A percentile compares a stretch with the other conserved stretches of the same genome.
These are phyloP conservation scores for Drosophila anomalipes DNA, from an alignment of 2,888 invertebrate species.

Conservation along the genomic window DNA sequence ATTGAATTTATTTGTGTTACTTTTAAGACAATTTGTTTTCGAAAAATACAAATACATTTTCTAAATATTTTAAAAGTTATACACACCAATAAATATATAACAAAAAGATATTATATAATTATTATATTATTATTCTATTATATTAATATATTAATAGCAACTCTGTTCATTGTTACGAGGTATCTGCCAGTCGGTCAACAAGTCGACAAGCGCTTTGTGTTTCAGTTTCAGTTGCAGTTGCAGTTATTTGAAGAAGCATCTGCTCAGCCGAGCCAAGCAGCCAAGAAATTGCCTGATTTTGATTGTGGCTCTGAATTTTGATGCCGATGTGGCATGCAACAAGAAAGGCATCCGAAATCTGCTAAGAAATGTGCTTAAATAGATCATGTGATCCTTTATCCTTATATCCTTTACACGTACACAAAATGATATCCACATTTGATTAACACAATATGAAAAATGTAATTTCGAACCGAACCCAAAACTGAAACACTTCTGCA, in stretches of 20 bases:
- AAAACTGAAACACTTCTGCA: background rate
- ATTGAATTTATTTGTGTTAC: background rate
- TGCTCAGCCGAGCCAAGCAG: slow-evolving; percentile 20
- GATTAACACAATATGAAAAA: background rate
- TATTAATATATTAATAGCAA: background rate
- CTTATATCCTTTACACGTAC: background rate
- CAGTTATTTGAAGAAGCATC: slow-evolving; percentile 26
- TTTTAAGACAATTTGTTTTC: background rate
- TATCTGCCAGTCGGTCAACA: slow-evolving; percentile 1
- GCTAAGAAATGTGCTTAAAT: no score
- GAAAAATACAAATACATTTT: background rate
- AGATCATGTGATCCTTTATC: background rate
- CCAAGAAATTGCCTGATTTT: slow-evolving; percentile 37
- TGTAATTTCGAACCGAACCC: background rate
- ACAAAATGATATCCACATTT: background rate
- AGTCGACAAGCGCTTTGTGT: background rate
- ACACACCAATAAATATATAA: accelerated
- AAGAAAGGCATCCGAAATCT: slow-evolving; percentile 11
- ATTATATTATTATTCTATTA: background rate
- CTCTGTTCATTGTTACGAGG: background rate
- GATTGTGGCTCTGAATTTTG: slow-evolving; percentile 23
- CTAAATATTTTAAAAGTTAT: background rate
- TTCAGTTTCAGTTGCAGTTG: background rate
- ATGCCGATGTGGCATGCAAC: slow-evolving; percentile 11
- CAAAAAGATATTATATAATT: background rate